phyloP scores from a whole-genome alignment of 2,113 vertebrate genomes.

The Strix uralensis region DNA sequence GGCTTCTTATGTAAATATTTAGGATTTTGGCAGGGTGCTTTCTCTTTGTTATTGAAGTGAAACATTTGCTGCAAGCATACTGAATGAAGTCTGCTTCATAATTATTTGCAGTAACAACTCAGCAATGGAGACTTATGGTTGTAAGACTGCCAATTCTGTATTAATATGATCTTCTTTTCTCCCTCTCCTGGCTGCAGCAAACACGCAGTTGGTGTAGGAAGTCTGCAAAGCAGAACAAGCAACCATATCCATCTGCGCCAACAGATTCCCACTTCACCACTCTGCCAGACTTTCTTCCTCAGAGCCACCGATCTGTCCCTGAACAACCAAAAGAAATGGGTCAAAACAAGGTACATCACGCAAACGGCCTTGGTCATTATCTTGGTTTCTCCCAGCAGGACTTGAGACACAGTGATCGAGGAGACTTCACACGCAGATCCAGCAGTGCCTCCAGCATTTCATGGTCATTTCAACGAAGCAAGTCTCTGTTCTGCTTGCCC shows the following conservation, averaged over 20 bases:
- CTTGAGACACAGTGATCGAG: conserved; percentile 38
- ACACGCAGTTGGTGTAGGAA: conserved; percentile 72
- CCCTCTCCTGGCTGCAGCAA: conserved; percentile 61
- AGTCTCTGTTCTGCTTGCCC: conserved; percentile 88
- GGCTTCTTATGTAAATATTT: conserved; percentile 58
- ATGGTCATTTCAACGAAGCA: conserved; percentile 77
- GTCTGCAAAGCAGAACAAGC: conserved; percentile 60
- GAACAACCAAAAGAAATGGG: conserved; percentile 32
- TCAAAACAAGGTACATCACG: neutral
- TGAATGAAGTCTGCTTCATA: conserved; percentile 2
- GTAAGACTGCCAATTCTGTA: conserved; percentile 11
- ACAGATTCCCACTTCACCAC: conserved; percentile 17
- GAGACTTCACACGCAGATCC: conserved; percentile 27
- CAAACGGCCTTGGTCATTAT: neutral
- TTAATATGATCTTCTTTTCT: conserved; percentile 48
- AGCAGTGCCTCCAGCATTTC: conserved; percentile 46
- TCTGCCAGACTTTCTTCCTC: conserved; percentile 30
- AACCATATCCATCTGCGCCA: conserved; percentile 29
- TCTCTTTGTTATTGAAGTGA: conserved; percentile 48
- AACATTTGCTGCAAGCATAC: conserved; percentile 35
- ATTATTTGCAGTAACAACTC: conserved; percentile 50
- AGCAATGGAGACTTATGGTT: neutral
- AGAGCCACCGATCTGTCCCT: neutral
- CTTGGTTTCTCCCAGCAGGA: conserved; percentile 63
- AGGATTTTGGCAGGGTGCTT: conserved; percentile 45